Conservation (phyloP, 2,888 invertebrate genomes). For the Stenolophus ochropezus region DNA sequence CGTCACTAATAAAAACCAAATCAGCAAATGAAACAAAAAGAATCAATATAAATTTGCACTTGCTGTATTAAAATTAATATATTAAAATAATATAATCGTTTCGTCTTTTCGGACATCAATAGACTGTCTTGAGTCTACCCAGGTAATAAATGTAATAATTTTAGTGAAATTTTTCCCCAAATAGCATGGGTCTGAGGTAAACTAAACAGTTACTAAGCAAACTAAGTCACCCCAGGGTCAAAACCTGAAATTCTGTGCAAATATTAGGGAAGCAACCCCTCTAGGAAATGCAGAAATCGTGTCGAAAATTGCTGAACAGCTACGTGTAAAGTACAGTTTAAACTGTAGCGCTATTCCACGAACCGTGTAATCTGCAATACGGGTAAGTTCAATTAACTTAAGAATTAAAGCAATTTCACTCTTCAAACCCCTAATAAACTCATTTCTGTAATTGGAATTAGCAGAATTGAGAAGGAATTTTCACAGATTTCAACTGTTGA, state of each 20-base stretch:
- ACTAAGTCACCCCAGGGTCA: neutral
- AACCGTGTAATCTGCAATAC: slow-evolving; percentile 16
- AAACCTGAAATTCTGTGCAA: slow-evolving; percentile 8
- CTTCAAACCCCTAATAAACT: neutral
- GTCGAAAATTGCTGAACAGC: slow-evolving; percentile 23
- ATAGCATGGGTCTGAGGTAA: neutral
- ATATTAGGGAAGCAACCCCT: slow-evolving; percentile 2
- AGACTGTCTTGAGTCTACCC: too few species aligned
- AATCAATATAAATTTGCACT: too few species aligned
- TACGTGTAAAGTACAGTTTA: neutral
- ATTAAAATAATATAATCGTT: too few species aligned
- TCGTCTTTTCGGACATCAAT: too few species aligned
- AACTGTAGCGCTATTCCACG: slow-evolving; percentile 13
- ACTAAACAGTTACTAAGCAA: neutral
- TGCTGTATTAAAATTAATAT: too few species aligned
- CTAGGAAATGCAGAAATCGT: slow-evolving; percentile 3
- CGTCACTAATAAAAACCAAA: too few species aligned
- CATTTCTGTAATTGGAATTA: slow-evolving; percentile 12
- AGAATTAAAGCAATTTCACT: slow-evolving; percentile 3
- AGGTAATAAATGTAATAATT: too few species aligned
- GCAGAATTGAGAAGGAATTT: neutral
- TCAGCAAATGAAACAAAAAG: too few species aligned
- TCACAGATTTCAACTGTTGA: neutral
- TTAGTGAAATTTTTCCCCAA: neutral
- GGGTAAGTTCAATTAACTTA: slow-evolving; percentile 21